Percentiles rank a stretch among this genome's conserved stretches.
phyloP scores from a whole-genome alignment of 2,888 invertebrate genomes.

The Nephrotoma flavescens region DNA sequence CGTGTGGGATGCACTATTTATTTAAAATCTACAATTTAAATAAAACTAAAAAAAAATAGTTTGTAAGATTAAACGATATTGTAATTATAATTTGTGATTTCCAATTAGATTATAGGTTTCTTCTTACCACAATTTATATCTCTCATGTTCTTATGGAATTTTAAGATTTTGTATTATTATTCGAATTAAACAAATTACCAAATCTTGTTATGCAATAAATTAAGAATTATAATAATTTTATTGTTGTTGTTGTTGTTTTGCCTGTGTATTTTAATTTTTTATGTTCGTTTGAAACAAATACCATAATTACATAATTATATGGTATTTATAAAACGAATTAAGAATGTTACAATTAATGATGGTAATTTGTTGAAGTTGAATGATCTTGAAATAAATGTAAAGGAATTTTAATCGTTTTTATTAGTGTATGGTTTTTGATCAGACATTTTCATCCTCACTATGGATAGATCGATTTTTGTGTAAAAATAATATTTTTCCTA shows the following conservation, averaged over 20 bases:
- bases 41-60: no score
- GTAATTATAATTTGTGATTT: neutral
- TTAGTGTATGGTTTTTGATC: no score
- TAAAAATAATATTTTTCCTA: no score
- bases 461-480: no score
- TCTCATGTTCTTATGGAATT: neutral
- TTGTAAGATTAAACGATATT: neutral
- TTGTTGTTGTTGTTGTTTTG: neutral
- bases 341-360: neutral
- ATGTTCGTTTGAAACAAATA: neutral
- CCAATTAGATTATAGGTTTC: neutral
- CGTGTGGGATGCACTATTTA: no score
- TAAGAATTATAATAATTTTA: neutral
- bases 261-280: neutral
- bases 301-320: neutral
- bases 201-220: neutral
- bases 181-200: neutral
- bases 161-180: neutral
- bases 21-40: no score
- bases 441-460: no score
- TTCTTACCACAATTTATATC: neutral
- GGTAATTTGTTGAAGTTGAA: neutral
- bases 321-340: neutral
- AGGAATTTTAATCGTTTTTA: neutral
- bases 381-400: neutral